Evolutionary conservation across 1,140 invertebrate species (phyloP), one percentile per base, ranked within the genome.

Genomic region (Galleria mellonella): DNA sequence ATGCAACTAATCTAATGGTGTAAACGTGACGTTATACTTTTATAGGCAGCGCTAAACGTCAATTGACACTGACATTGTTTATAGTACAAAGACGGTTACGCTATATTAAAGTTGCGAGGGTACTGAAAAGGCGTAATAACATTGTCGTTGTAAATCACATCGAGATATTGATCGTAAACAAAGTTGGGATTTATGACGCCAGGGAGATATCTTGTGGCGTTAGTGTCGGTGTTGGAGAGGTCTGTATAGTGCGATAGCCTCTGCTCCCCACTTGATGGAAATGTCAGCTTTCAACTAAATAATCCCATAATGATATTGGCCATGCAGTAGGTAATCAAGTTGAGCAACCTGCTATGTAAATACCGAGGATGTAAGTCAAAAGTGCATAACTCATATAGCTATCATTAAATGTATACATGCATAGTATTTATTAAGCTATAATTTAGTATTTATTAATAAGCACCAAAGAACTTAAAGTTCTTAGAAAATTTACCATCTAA

Each of bases 161-260:
- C 42, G 48, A 66, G 64, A 74, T 72, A 76, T 72, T 64, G 70
- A 72, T 72, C 72, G 66, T 78, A 72, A 77, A 77, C 75, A 77
- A 70, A 67, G 17, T 64, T 45, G 57, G 62, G 47, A 70, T 76
- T 70, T 78, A 82, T 76, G 64, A 76, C 64, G 64, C 70, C 70
- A 64, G 55, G 48, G 48, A 65, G 55, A 70, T 62, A 63, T 63
- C 51, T 56, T 43, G 45, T 6, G 17, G 17, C 6, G 17, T 23
- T 23, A 23, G 17, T 23, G 17, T 23, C 17, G 17, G 17, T 23
- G 17, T 23, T 23, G 6, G 31, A 33, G 15, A 36, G 38, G 27
- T 43, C 46, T 32, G 43, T 48, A 43, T 29, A 13, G 36, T 15
- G 41, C 41, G 52, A 60, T 60, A 60, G 56, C 61, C 53, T 60